Evolutionary conservation across 1,140 invertebrate genomes (phyloP).

Genomic region (Papilio dardanus): DNA sequence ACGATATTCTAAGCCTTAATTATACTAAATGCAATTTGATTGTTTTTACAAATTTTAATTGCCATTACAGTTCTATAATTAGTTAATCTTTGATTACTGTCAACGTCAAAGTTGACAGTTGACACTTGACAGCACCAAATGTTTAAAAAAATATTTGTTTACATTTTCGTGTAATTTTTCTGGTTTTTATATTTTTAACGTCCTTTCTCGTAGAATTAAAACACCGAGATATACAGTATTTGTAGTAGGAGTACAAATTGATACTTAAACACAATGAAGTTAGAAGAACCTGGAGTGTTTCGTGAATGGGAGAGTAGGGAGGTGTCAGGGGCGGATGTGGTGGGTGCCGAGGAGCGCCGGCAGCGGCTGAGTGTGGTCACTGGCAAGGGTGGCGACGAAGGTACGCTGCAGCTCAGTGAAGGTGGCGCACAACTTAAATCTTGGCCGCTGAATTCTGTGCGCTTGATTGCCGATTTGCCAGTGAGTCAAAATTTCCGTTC

Average conservation of each 20-base stretch:
- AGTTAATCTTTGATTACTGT: not conserved
- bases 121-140: not conserved
- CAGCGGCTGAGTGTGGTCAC: constrained; percentile 76
- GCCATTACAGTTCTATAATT: not conserved
- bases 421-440: constrained; percentile 94
- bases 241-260: not conserved
- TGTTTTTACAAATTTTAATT: no score
- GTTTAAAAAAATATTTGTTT: not conserved
- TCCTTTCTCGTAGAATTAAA: not conserved
- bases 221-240: not conserved
- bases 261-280: constrained; percentile 42
- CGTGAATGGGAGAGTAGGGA: constrained; percentile 42
- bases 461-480: constrained; percentile 44
- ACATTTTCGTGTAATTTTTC: not conserved
- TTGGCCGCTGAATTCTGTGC: constrained; percentile 46
- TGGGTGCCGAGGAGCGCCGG: constrained; percentile 88
- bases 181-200: constrained; percentile 2
- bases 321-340: constrained; percentile 86
- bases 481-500: no score
- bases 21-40: no score
- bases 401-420: constrained; percentile 97
- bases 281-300: constrained; percentile 40
- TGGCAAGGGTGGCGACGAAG: constrained; percentile 95
- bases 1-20: no score
- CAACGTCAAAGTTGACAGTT: not conserved